These are phyloP conservation scores for Rhinichthys osculus DNA, from an alignment of 2,797 vertebrate genomes.

Conservation along the genomic window DNA sequence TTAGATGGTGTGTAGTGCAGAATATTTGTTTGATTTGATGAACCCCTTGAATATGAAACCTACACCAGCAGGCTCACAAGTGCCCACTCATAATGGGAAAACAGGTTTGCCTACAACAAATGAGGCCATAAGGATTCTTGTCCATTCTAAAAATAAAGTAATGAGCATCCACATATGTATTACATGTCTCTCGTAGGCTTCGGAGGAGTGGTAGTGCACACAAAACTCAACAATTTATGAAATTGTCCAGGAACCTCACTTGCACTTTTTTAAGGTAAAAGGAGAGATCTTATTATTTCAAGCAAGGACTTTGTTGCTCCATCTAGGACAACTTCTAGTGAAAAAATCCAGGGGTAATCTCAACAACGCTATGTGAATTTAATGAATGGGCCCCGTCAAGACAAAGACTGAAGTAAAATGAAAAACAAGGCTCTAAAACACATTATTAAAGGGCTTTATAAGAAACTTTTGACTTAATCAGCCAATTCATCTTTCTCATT, in stretches of 20 bases:
- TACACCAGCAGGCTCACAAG: slow-evolving; percentile 57
- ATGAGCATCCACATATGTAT: slow-evolving; percentile 71
- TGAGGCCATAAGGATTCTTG: slow-evolving; percentile 63
- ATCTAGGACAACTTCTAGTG: slow-evolving; percentile 24
- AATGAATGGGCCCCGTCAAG: slow-evolving; percentile 41
- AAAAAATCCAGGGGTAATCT: slow-evolving; percentile 36
- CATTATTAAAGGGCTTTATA: slow-evolving; percentile 53
- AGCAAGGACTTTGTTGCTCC: slow-evolving; percentile 3
- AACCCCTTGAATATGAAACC: slow-evolving; percentile 63
- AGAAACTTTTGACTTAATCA: slow-evolving; percentile 61
- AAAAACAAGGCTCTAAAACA: slow-evolving; percentile 49
- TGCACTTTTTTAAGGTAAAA: not conserved
- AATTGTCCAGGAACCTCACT: slow-evolving; percentile 27
- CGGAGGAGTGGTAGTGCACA: slow-evolving; percentile 19
- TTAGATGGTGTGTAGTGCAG: slow-evolving; percentile 64
- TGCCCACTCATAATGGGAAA: slow-evolving; percentile 56
- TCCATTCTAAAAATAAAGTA: slow-evolving; percentile 66
- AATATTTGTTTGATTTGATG: slow-evolving; percentile 73
- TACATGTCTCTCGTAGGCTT: slow-evolving; percentile 60
- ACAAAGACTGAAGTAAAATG: slow-evolving; percentile 48
- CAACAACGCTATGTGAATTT: slow-evolving; percentile 28
- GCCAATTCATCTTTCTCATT: slow-evolving; percentile 62
- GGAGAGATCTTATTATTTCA: slow-evolving; percentile 53
- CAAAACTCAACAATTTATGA: slow-evolving; percentile 62
- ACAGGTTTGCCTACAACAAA: slow-evolving; percentile 60